Evolutionary conservation across 2,797 vertebrate genomes (phyloP), one percentile per base, ranked within the genome.

Genomic region (Sebastes iracundus): DNA sequence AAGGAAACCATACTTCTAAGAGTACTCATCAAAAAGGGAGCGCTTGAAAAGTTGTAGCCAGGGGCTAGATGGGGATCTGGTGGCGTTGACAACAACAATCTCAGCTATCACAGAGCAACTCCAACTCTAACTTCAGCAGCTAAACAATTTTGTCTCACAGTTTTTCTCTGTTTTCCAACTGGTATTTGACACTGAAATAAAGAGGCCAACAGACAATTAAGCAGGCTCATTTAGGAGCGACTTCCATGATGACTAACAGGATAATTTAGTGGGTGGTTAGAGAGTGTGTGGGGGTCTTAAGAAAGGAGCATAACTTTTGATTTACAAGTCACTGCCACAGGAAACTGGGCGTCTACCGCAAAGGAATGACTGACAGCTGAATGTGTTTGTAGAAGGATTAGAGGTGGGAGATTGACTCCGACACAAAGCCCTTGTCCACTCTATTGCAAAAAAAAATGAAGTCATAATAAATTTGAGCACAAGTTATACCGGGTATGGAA

Each of bases 281-380:
- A 35, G 69, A 11, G 68, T 60, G 35, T 25, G 42, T 6, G 56
- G 16, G 49, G 2, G 32, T 61, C 25, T 72, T 30, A 23, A 72
- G 66, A 62, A 71, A 55, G 52, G 49, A 83, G 27, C 13, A 7
- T 14, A 55, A 72, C 73, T 53, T 70, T 74, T 84, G 73, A 77
- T 72, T 72, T 80, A 55, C 55, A 87, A 83, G 79, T 85, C 84
- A 73, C 58, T 72, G 79, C 79, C 70, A 84, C 80, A 86, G 92
- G 88, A 92, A 92, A 61, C 59, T 71, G 77, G 86, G 83, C n/a
- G 75, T 85, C 35, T 38, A 86, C 84, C 2, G 2, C 85, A 78
- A 64, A 84, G 58, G 82, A 67, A 46, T 85, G 81, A 90, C 20
- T 81, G 84, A 91, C 89, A 84, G 81, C 65, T 74, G 49, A 83